These are phyloP conservation scores for Aethes cnicana DNA, from an alignment of 2,888 invertebrate genomes.

Conservation along the genomic window DNA sequence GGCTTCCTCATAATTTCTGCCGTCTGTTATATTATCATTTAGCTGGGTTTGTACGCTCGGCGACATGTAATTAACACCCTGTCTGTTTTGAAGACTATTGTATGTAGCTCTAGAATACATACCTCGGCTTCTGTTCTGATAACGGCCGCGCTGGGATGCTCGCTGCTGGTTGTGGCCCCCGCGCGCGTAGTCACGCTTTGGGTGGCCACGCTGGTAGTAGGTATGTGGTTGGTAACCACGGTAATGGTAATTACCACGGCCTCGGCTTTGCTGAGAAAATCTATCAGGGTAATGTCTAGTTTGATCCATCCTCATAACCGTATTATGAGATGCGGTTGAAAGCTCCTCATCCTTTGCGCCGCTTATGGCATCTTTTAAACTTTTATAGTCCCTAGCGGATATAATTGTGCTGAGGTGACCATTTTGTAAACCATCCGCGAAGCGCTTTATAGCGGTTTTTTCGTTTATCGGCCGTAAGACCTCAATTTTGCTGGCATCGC, in stretches of 20 bases:
- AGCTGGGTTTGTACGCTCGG: background rate
- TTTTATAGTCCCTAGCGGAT: slow-evolving; percentile 7
- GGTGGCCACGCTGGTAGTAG: background rate
- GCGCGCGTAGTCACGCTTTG: background rate
- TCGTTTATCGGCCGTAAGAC: slow-evolving; percentile 23
- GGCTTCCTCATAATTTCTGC: background rate
- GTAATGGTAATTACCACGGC: background rate
- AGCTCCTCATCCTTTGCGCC: background rate
- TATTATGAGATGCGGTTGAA: background rate
- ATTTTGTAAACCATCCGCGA: slow-evolving; percentile 10
- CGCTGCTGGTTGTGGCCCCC: background rate
- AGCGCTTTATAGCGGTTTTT: slow-evolving; percentile 9
- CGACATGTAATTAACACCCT: background rate
- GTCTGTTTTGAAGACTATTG: background rate
- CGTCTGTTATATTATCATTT: background rate
- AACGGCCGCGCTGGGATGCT: background rate
- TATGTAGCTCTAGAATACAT: background rate
- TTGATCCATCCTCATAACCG: background rate
- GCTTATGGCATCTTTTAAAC: slow-evolving; percentile 11
- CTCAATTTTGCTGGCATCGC: slow-evolving; percentile 4
- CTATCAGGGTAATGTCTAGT: background rate
- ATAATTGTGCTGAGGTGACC: slow-evolving; percentile 14
- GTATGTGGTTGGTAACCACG: background rate
- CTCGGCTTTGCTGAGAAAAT: background rate
- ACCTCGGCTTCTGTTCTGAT: background rate